Evolutionary conservation across 2,113 vertebrate genomes (phyloP).

Genomic region (Cephalopterus ornatus): DNA sequence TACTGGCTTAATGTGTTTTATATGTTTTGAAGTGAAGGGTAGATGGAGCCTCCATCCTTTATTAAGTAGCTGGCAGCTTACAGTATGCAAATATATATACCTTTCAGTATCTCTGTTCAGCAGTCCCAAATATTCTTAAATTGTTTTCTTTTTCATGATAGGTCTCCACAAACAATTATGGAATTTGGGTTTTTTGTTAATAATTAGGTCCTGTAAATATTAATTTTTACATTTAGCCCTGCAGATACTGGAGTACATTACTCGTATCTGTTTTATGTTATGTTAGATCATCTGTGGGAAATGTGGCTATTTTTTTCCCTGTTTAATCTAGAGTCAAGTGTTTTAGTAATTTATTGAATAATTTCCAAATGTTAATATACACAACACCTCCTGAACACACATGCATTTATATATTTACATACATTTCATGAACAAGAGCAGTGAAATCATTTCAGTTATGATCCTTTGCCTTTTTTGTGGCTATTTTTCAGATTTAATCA

Average conservation of each 20-base stretch:
- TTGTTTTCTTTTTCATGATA: not conserved
- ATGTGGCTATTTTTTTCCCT: not conserved
- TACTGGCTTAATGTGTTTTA: slow-evolving; percentile 55
- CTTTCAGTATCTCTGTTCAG: slow-evolving; percentile 23
- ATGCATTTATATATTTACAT: not conserved
- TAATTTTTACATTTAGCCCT: slow-evolving; percentile 66
- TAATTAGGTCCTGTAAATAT: slow-evolving; percentile 61
- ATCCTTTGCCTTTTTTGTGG: slow-evolving; percentile 49
- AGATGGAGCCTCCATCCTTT: slow-evolving; percentile 46
- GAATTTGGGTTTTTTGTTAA: not conserved
- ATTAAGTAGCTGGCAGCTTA: slow-evolving; percentile 55
- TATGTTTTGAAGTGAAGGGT: slow-evolving; percentile 58
- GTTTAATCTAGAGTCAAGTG: not conserved
- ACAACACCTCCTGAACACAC: not conserved
- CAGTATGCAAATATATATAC: slow-evolving; percentile 59
- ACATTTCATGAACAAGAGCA: not conserved
- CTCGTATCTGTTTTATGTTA: slow-evolving; percentile 8
- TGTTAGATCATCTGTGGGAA: slow-evolving; percentile 47
- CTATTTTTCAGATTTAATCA: slow-evolving; percentile 70
- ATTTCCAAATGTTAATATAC: not conserved
- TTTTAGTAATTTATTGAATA: not conserved
- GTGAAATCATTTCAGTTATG: slow-evolving; percentile 32
- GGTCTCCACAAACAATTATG: slow-evolving; percentile 15
- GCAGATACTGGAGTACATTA: not conserved
- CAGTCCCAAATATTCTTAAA: not conserved